Evolutionary conservation across 2,888 invertebrate genomes (phyloP), one percentile per base, ranked within the genome.

Genomic region (Drosophila histrio): DNA sequence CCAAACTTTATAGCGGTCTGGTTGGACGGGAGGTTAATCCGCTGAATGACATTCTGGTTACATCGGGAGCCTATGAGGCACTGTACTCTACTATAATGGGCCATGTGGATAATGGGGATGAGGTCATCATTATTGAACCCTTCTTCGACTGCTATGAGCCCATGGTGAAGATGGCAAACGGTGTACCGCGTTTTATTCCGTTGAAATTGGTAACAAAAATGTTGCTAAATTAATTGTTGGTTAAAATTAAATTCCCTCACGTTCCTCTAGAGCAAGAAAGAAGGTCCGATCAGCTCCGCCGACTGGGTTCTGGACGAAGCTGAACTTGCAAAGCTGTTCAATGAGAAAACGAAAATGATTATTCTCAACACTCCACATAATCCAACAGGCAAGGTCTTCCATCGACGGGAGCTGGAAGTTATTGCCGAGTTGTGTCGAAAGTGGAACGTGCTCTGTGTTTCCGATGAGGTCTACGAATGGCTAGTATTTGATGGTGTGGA

Each of bases 381-480:
- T 92, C 99, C 99, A 0, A 91, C 98, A 0, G 99, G 99, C 41
- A 99, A 99, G 92, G 96, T 98, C 3, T 92, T 91, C 26, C 79
- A 85, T 62, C 77, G 79, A 1, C 91, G 94, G 1, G 97, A 97
- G 91, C 90, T 97, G 72, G 93, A 94, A 78, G 89, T 94, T 71
- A 96, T 99, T 76, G 98, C 98, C 0, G 93, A 95, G 75, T 92
- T 99, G 60, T 99, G 98, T 91, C 96, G 96, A 90, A 97, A 98
- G 89, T 96, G 97, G 94, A 96, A 99, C 90, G 96, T 96, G 3
- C 92, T 99, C 7, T 98, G 98, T 60, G 92, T 99, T 17, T 95
- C 98, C 0, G 99, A 99, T 92, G 99, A 99, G 92, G 99, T 99
- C 0, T 99, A 99, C 83, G 99, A 99, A 91, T 99, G 98, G 98